Evolutionary conservation across 2,113 vertebrate species (phyloP), one percentile per base, ranked within the genome.

Genomic region (Psittacus erithacus): DNA sequence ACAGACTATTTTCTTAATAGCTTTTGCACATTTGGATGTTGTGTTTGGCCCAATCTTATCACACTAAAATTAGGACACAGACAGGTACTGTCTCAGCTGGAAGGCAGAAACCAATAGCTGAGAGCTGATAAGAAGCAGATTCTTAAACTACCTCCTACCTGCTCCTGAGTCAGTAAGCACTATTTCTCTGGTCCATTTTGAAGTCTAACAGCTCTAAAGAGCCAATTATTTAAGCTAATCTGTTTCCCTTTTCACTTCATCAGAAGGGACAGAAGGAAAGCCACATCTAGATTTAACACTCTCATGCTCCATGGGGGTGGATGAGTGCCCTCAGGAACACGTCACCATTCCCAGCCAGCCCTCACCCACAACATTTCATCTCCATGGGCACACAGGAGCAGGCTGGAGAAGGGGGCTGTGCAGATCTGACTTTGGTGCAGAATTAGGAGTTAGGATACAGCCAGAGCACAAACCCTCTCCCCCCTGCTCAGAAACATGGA

Each of bases 401-500:
- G 19, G 38, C 17, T 63, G 65, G 41, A 83, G 41, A 73, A 90
- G 31, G 14, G 20, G 79, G 17, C 4, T 52, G 35, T n/a, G 52
- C 33, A 75, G 17, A 6, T 44, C 28, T 62, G 75, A 11, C 16
- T 50, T 25, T 44, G 27, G 10, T 71, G 55, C 2, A 44, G 49
- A 64, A 31, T 46, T 38, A 49, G 55, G 50, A 41, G 28, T 43
- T 29, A 60, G 43, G 35, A 29, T 60, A 39, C 6, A 9, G 35
- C 55, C 53, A 65, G 47, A 87, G 38, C 27, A 62, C 38, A 16
- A 2, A 38, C 0, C 0, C 13, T 0, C 13, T 0, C 13, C 20
- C 33, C 22, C 33, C 57, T 0, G 55, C 55, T 86, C 80, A 91
- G 35, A 87, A 89, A 78, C 11, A 10, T 20, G 35, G 83, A 75